These are phyloP conservation scores for Thelaira solivaga DNA, from an alignment of 2,888 invertebrate genomes.

Conservation along the genomic window DNA sequence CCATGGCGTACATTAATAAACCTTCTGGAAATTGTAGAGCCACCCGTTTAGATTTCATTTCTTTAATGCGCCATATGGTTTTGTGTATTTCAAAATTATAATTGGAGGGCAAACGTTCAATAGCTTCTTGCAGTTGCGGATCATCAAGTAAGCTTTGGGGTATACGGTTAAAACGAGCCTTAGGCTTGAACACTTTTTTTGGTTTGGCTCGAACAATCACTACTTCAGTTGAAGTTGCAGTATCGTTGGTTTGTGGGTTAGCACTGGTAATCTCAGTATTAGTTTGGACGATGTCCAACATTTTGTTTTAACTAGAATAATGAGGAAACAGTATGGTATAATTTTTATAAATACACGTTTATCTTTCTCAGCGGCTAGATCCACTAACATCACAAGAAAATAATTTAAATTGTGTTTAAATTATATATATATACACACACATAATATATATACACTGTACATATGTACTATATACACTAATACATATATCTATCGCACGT, in stretches of 20 bases:
- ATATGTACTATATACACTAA: too few species aligned
- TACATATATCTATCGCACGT: too few species aligned
- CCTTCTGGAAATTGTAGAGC: conserved; percentile 99
- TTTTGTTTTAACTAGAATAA: conserved; percentile 51
- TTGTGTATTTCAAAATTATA: conserved; percentile 99
- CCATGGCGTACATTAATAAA: conserved; percentile 92
- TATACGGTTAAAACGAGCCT: conserved; percentile 86
- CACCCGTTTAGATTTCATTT: conserved; percentile 89
- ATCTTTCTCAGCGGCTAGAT: too few species aligned
- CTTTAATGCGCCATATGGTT: conserved; percentile 96
- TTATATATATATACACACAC: too few species aligned
- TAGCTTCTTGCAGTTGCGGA: conserved; percentile 84
- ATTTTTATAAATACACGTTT: too few species aligned
- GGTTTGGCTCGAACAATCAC: conserved; percentile 88
- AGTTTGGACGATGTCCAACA: conserved; percentile 71
- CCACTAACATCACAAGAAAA: too few species aligned
- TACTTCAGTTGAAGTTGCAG: conserved; percentile 64
- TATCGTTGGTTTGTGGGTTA: conserved; percentile 13
- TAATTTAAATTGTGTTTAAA: too few species aligned
- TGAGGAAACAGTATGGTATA: not conserved
- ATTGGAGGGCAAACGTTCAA: conserved; percentile 89
- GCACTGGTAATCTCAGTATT: conserved; percentile 28
- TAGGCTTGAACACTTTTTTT: conserved; percentile 87
- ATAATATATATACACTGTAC: too few species aligned
- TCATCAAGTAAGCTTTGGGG: conserved; percentile 88